Base-by-base conservation (phyloP, 2,797 vertebrate species). In the Silurus aristotelis region DNA sequence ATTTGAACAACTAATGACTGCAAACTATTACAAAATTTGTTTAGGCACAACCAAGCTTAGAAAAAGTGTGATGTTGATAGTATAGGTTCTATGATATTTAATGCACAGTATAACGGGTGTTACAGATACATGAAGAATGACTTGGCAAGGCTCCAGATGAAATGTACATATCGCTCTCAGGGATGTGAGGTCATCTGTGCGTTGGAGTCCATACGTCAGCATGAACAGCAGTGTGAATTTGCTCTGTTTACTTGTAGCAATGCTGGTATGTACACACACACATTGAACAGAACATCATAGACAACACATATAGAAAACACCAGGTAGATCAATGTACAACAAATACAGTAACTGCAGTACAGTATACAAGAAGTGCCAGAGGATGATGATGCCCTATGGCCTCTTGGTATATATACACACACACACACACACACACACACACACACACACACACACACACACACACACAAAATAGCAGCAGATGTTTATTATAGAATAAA, bases 101-200 rank as follows among this genome's bases (percentile, higher is more conserved):
- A 46, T 80, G 3, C 22, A 77, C 19, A n/a, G 6, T 17, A 17
- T 63, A 8, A 25, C 3, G n/a, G 86, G 52, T 70, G 61, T 83
- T 84, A 31, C 89, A 97, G 97, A 85, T 98, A 98, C 52, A 98
- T 98, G 97, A 94, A 94, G 84, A 98, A 98, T 86, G 96, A 98
- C 92, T 94, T 97, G 91, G 96, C 93, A 86, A 93, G 95, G 46
- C 95, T 98, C 88, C 97, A 97, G 93, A 94, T 98, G 13, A 96
- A 94, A 12, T 98, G 97, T 88, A 94, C 93, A 90, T 97, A 97
- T 87, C 92, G 93, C 82, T 93, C 91, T 0, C 92, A 92, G 80
- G 97, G 97, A 13, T 98, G 97, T 90, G 95, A 96, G 88, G 94
- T 93, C 90, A 91, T 97, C 89, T 97, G 95, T 92, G 93, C 95